Conservation (phyloP, 1,140 invertebrate genomes). For the Apis florea region DNA sequence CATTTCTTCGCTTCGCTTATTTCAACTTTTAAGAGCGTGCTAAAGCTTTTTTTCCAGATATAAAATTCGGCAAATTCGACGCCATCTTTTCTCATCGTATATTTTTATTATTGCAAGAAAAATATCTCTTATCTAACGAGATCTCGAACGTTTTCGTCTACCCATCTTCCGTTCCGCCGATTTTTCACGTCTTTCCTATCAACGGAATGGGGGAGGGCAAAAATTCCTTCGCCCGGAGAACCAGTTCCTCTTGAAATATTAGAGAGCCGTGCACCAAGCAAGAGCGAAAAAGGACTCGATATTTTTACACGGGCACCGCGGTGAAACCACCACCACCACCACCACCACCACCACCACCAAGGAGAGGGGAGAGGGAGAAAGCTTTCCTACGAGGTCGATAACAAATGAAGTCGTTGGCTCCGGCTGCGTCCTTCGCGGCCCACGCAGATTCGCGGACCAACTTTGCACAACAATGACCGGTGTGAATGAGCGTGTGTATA, state of each 20-base stretch:
- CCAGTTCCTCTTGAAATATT: slow-evolving; percentile 39
- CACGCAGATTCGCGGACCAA: slow-evolving; percentile 23
- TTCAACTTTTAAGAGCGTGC: no score
- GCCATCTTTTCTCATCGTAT: no score
- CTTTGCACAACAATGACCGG: slow-evolving; percentile 8
- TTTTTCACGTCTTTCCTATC: background rate
- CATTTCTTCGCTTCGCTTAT: no score
- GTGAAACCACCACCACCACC: slow-evolving; percentile 5
- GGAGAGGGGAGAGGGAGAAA: no score
- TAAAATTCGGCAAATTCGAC: no score
- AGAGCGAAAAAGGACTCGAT: slow-evolving; percentile 15
- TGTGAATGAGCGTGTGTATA: slow-evolving; percentile 2
- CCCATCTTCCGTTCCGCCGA: no score
- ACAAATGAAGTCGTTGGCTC: slow-evolving; percentile 49
- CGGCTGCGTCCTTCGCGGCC: slow-evolving; percentile 48
- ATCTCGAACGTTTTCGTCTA: no score
- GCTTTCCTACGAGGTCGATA: slow-evolving; percentile 45
- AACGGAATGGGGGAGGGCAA: background rate
- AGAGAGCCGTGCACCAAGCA: background rate
- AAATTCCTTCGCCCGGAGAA: background rate
- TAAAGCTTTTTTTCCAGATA: no score
- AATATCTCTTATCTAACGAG: no score
- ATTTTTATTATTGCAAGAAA: no score
- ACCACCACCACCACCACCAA: no score
- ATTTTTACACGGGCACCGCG: slow-evolving; percentile 10